These are phyloP conservation scores for Laodelphax striatellus DNA, from an alignment of 1,140 invertebrate species.

Conservation along the genomic window DNA sequence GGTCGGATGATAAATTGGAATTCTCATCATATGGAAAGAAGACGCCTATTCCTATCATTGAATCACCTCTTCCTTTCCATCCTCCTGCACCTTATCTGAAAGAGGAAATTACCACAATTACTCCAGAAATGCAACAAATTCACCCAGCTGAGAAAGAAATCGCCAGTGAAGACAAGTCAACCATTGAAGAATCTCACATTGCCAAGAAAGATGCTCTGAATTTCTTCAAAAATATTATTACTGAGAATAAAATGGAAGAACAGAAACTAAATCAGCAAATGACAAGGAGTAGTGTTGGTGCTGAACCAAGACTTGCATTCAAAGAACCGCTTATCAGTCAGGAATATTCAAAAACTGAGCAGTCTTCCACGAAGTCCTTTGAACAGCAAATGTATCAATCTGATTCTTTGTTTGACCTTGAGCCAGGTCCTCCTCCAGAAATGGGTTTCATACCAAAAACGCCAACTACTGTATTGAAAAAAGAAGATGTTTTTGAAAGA, in stretches of 20 bases:
- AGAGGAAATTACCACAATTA: not conserved
- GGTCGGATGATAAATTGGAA: not conserved
- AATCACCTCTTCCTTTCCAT: not conserved
- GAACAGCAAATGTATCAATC: not conserved
- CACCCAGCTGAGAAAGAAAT: not conserved
- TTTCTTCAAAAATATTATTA: slow-evolving; percentile 45
- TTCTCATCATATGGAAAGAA: not conserved
- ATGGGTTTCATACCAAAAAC: slow-evolving; percentile 49
- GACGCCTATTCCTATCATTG: not conserved
- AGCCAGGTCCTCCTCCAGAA: slow-evolving; percentile 60
- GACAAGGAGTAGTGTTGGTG: slow-evolving; percentile 1
- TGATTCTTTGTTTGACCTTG: slow-evolving; percentile 36
- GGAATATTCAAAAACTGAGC: no score
- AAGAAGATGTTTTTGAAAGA: slow-evolving; percentile 44
- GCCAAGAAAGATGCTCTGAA: slow-evolving; percentile 39
- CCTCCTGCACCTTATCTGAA: not conserved
- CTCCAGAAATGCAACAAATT: not conserved
- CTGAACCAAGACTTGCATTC: not conserved
- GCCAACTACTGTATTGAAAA: slow-evolving; percentile 24
- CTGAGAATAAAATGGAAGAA: slow-evolving; percentile 29
- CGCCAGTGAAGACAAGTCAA: not conserved
- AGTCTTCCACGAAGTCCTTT: not conserved
- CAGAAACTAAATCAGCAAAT: slow-evolving; percentile 5
- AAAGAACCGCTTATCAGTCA: not conserved
- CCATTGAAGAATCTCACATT: slow-evolving; percentile 26